Base-by-base conservation (phyloP, 2,113 vertebrate genomes). In the Tupaia chinensis region DNA sequence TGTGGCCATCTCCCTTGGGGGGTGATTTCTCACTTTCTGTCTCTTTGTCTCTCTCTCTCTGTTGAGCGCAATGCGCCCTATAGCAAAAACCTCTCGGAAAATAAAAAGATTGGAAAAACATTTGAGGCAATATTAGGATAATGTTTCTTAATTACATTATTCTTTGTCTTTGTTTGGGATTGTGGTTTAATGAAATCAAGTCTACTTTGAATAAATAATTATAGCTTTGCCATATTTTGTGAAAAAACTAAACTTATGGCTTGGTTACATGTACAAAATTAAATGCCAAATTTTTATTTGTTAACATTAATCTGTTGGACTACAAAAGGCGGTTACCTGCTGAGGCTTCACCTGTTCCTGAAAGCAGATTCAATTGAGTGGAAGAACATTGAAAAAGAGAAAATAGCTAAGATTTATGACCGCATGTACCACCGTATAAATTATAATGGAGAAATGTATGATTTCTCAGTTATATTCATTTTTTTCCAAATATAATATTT, bases 171-270 rank as follows among this genome's bases (percentile, higher is more conserved):
- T 74, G 25, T 65, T 85, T 95, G 34, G n/a, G 54, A 83, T 65
- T 84, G 0, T 91, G 91, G 66, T 65, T 61, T 89, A 70, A 89
- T 72, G 66, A 95, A 95, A 70, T 94, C 23, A 94, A 76, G 72
- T 82, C 16, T 16, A 63, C 7, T 83, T 90, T 91, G 68, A 86
- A 66, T 82, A 89, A 95, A 70, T 80, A 74, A 63, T 53, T 73
- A 29, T 0, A 92, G 14, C 15, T 81, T 87, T 84, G 77, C 91
- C 68, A 81, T 85, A 89, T 20, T 95, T 88, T 76, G 16, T 66
- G 56, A 85, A 56, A 68, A 94, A 93, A 73, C 9, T 82, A 74
- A 88, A 88, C 20, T 61, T 15, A 68, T 89, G 17, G 3, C 66
- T 82, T n/a, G 19, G 20, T 70, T 87, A 65, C 22, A 10, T 20